phyloP scores from a whole-genome alignment of 2,888 invertebrate genomes.

The Drosophila fulvimacula region DNA sequence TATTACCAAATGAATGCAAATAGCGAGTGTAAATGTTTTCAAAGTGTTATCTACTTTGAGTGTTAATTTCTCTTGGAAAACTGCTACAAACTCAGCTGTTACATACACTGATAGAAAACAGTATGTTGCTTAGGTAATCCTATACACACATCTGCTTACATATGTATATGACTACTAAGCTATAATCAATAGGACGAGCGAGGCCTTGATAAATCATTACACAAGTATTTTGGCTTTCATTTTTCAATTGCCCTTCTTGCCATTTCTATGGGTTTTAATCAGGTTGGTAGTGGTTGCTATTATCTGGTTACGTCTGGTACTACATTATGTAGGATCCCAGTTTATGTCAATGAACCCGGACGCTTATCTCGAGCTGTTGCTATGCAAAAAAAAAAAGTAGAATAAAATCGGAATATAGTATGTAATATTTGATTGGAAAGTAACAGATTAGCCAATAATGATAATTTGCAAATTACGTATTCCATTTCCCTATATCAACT shows the following conservation, averaged over 20 bases:
- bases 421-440: not conserved
- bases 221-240: constrained; percentile 27
- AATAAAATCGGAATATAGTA: not conserved
- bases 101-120: constrained; percentile 1
- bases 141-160: not conserved
- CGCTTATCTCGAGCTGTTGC: constrained; percentile 60
- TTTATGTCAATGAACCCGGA: constrained; percentile 65
- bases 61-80: not conserved
- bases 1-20: constrained; percentile 21
- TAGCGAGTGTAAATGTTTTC: constrained; percentile 5
- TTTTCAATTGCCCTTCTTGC: constrained; percentile 13
- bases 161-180: constrained; percentile 12
- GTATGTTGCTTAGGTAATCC: constrained; percentile 7
- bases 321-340: constrained; percentile 4
- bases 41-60: constrained; percentile 6
- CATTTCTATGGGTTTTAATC: constrained; percentile 66
- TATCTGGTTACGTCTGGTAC: constrained; percentile 20
- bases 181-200: constrained; percentile 61
- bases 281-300: constrained; percentile 14
- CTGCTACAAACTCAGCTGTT: constrained; percentile 16
- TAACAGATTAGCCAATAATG: not conserved
- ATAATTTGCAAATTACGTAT: not conserved
- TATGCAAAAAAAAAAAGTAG: constrained; percentile 32
- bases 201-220: constrained; percentile 54
- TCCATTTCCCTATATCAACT: not conserved